phyloP scores from a whole-genome alignment of 2,888 invertebrate species.

The Scelioninae gen. 2 region DNA sequence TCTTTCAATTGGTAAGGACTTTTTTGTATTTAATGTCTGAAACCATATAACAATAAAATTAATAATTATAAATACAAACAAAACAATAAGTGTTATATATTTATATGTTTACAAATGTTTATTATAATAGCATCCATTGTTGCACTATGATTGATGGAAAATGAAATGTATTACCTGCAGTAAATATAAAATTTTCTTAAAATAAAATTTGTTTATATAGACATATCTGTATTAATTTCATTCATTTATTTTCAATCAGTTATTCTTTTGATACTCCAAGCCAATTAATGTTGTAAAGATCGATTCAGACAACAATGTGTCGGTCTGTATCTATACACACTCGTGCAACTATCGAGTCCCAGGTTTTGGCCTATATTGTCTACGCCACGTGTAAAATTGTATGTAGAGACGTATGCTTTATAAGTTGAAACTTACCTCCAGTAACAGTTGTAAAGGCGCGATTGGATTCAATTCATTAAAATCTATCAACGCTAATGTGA shows the following conservation, averaged over 20 bases:
- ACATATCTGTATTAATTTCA: no score
- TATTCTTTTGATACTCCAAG: no score
- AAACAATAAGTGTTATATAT: no score
- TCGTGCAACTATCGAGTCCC: slow-evolving; percentile 32
- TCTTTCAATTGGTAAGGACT: slow-evolving; percentile 82
- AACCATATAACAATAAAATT: slow-evolving; percentile 64
- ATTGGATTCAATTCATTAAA: slow-evolving; percentile 97
- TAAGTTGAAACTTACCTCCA: slow-evolving; percentile 80
- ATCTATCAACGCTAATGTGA: slow-evolving; percentile 94
- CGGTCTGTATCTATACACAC: slow-evolving; percentile 21
- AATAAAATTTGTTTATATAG: no score
- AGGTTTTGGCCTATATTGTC: slow-evolving; percentile 51
- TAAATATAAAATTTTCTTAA: no score
- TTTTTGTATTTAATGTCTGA: slow-evolving; percentile 85
- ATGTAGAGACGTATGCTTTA: slow-evolving; percentile 28
- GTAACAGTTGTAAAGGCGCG: slow-evolving; percentile 92
- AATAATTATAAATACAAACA: background rate
- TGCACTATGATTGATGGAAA: no score
- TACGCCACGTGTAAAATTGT: slow-evolving; percentile 31
- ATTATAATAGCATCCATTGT: background rate
- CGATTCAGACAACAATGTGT: slow-evolving; percentile 45
- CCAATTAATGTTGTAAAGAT: no score
- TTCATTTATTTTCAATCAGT: no score
- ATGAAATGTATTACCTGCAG: no score
- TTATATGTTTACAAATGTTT: no score